These are phyloP conservation scores for Pseudochirops corinnae DNA, from an alignment of 2,797 vertebrate genomes.

Conservation along the genomic window DNA sequence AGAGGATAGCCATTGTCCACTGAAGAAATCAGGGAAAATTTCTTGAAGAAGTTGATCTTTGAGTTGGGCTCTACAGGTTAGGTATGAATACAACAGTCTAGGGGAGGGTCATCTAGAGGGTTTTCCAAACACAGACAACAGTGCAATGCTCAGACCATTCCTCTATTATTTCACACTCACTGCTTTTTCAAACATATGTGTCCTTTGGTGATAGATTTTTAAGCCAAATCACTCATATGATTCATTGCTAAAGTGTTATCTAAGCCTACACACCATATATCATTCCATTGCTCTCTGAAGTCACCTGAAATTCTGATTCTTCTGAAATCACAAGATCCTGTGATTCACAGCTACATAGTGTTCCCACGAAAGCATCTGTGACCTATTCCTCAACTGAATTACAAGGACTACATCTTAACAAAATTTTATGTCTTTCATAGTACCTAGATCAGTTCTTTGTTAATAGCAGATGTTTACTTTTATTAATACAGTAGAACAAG, in stretches of 20 bases:
- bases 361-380: background rate
- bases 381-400: background rate
- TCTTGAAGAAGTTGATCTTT: background rate
- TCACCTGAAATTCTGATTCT: background rate
- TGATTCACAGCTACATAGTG: background rate
- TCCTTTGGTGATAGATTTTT: background rate
- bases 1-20: background rate
- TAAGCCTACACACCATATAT: background rate
- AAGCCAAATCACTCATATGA: background rate
- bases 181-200: background rate
- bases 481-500: background rate
- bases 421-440: background rate
- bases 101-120: background rate
- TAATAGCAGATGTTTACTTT: background rate
- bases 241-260: background rate
- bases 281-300: background rate
- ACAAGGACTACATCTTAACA: background rate
- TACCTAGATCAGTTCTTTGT: background rate
- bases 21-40: background rate
- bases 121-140: background rate
- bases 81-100: background rate
- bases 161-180: background rate
- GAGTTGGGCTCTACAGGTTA: background rate
- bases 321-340: background rate
- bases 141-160: background rate